Base-by-base conservation (phyloP, 2,113 vertebrate genomes). In the Myotis yumanensis region DNA sequence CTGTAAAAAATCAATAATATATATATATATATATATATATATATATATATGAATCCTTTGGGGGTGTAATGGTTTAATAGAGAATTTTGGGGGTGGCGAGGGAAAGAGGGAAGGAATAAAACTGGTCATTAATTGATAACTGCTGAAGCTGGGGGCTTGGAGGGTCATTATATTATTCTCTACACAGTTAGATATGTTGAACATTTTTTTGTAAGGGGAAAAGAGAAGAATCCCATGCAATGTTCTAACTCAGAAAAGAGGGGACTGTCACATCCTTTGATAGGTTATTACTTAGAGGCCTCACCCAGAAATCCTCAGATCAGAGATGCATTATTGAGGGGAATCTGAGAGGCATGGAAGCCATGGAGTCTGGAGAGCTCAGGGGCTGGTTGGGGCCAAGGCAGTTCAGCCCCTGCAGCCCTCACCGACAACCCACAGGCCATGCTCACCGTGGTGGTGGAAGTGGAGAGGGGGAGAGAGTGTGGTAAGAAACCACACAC, bases 271-370 rank as follows among this genome's bases (percentile, higher is more conserved):
- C 11, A 62, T 86, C 40, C 88, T 86, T 86, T 62, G 51, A 52
- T 46, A 77, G n/a, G 23, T 52, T 37, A 80, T 64, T 87, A 35
- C 62, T 46, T 40, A 93, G 77, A 93, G n/a, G 71, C 72, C 73
- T 40, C 3, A 0, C 43, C 48, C 46, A 46, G 8, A 81, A 43
- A 62, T 37, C 22, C 16, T 79, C 51, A 64, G 66, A 80, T 54
- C 40, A 64, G 54, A 25, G 28, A 51, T 97, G 81, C 96, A 97
- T 97, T 97, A 97, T 96, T 97, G 54, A 97, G 72, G 14, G 75
- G 25, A 92, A 96, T n/a, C 37, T 35, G 91, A 95, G 96, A 86
- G 18, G 48, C 83, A 23, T 11, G 40, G 80, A 68, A 89, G 93
- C 43, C 72, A 93, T 43, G 72, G 82, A 91, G 69, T 15, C 4